phyloP scores from a whole-genome alignment of 1,140 invertebrate genomes.

The Drosophila kepulauana region DNA sequence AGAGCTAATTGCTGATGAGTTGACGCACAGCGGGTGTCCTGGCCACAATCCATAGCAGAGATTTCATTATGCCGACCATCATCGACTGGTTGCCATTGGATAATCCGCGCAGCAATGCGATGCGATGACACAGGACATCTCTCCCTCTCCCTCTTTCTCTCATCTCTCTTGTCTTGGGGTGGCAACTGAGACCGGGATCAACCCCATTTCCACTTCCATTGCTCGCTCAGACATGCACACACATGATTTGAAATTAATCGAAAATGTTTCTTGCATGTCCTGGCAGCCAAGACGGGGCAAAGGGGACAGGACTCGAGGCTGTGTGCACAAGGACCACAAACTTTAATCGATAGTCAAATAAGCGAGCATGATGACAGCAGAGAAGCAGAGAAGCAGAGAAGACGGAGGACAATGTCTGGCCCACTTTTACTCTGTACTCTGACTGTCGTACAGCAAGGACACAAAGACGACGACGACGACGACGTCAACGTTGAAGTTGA shows the following conservation, averaged over 20 bases:
- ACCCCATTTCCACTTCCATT: constrained; percentile 9
- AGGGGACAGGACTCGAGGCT: constrained; percentile 41
- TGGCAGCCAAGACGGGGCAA: neutral
- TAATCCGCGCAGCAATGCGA: constrained; percentile 60
- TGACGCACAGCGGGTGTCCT: constrained; percentile 28
- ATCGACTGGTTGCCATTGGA: constrained; percentile 71
- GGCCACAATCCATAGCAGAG: constrained; percentile 27
- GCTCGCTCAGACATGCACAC: constrained; percentile 42
- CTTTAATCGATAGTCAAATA: constrained; percentile 82
- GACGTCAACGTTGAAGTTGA: neutral
- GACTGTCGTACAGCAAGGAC: constrained; percentile 26
- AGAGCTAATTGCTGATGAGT: constrained; percentile 39
- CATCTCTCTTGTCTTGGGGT: neutral
- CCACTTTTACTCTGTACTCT: constrained; percentile 7
- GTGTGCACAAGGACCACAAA: constrained; percentile 74
- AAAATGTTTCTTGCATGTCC: constrained; percentile 67
- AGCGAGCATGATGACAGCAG: constrained; percentile 28
- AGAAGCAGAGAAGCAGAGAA: neutral
- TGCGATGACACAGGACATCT: constrained; percentile 16
- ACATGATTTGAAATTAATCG: constrained; percentile 78
- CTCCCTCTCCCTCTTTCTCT: neutral
- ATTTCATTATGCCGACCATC: constrained; percentile 38
- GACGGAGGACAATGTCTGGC: constrained; percentile 30
- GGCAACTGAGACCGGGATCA: neutral
- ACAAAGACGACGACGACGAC: constrained; percentile 7